Base-by-base conservation (phyloP, 2,797 vertebrate species). In the Helostoma temminkii region DNA sequence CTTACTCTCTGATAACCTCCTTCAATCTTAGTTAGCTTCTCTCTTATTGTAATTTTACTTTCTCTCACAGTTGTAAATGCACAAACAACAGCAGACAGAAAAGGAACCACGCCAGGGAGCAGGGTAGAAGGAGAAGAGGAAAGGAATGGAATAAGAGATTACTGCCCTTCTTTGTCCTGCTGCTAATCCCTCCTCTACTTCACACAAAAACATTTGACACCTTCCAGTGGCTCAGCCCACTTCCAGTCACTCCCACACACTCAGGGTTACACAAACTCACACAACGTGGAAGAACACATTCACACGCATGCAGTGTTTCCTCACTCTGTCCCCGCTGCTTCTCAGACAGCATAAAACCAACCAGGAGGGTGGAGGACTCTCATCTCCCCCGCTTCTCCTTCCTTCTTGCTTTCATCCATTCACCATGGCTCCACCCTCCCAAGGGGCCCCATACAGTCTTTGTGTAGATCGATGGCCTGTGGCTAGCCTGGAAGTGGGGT, bases 131-230 rank as follows among this genome's bases (percentile, higher is more conserved):
- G 54, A 24, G 55, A 39, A 21, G 62, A 6, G 59, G 69, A 79
- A 49, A 56, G 54, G 61, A 66, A 67, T 60, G 69, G 67, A 72
- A 80, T 82, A 89, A 59, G 60, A 75, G 89, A 91, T 90, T 89
- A 87, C 66, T 82, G 73, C 74, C 77, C 56, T 19, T 54, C 50
- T 76, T 88, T 91, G 86, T 90, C 66, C 80, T 45, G 52, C 66
- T 45, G 45, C 74, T 88, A 89, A 91, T 88, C 89, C 85, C 76
- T 61, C 74, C 70, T 63, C 77, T 36, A 34, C 76, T 61, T 70
- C 71, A 60, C 80, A 81, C 81, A 71, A 71, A 73, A 82, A 85
- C 87, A 88, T 93, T 86, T 89, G 87, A 92, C 89, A 88, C 86
- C 80, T 90, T 87, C 85, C 82, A 88, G 67, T 62, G 74, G 70